These are phyloP conservation scores for Anguilla rostrata DNA, from an alignment of 2,113 vertebrate species.

Conservation along the genomic window DNA sequence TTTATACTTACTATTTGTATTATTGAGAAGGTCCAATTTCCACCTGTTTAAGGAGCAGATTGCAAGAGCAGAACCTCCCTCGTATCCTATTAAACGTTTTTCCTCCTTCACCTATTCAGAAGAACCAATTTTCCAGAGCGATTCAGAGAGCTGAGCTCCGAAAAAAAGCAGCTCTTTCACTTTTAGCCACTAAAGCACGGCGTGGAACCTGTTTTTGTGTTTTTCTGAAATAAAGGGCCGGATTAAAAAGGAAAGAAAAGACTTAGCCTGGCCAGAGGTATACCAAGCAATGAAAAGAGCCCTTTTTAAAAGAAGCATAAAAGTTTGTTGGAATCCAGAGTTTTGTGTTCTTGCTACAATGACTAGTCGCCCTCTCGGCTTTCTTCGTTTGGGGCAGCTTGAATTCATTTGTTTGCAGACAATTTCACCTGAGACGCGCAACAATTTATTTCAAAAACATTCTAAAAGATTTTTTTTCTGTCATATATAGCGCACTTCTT, in stretches of 20 bases:
- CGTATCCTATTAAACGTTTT: slow-evolving; percentile 83
- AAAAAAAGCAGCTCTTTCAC: slow-evolving; percentile 82
- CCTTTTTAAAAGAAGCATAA: slow-evolving; percentile 72
- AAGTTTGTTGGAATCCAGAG: slow-evolving; percentile 88
- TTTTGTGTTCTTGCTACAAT: slow-evolving; percentile 78
- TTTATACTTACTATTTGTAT: slow-evolving; percentile 77
- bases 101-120: slow-evolving; percentile 82
- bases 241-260: slow-evolving; percentile 85
- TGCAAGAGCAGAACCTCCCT: slow-evolving; percentile 75
- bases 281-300: slow-evolving; percentile 80
- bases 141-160: slow-evolving; percentile 81
- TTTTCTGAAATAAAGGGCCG: slow-evolving; percentile 85
- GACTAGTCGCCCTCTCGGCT: slow-evolving; percentile 68
- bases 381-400: slow-evolving; percentile 70
- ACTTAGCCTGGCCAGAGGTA: slow-evolving; percentile 83
- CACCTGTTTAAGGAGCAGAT: slow-evolving; percentile 87
- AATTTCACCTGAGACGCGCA: slow-evolving; percentile 83
- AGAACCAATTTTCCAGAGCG: slow-evolving; percentile 83
- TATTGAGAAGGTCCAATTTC: slow-evolving; percentile 79
- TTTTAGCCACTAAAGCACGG: slow-evolving; percentile 90
- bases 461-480: slow-evolving; percentile 29
- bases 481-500: slow-evolving; percentile 24
- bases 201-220: slow-evolving; percentile 93
- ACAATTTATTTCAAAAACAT: slow-evolving; percentile 60
- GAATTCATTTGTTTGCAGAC: slow-evolving; percentile 85